A percentile compares a stretch with the other conserved stretches of the same genome.
Conservation (phyloP, 2,797 vertebrate species). For the Lepidocolaptes lacrymiger region DNA sequence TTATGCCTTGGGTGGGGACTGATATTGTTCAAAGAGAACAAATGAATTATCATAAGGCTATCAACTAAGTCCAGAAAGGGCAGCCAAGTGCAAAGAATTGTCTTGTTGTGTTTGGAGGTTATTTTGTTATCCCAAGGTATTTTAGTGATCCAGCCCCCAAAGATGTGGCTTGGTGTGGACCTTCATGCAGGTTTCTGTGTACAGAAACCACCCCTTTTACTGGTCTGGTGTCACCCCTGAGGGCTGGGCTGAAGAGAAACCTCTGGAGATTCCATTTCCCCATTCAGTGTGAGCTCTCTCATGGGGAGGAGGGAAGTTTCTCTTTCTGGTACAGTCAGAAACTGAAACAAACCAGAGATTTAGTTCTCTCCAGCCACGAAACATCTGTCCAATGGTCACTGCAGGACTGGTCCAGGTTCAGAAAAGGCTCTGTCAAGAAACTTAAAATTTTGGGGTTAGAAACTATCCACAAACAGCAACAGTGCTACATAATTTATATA, state of each 20-base stretch:
- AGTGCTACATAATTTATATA: background rate
- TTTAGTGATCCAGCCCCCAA: background rate
- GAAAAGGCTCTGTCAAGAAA: background rate
- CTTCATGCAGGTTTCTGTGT: background rate
- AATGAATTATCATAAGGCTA: background rate
- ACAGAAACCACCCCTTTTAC: background rate
- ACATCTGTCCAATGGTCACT: background rate
- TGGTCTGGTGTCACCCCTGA: background rate
- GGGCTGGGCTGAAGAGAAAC: background rate
- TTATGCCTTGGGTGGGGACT: background rate
- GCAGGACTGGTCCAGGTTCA: background rate
- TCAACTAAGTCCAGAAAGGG: background rate
- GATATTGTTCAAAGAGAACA: background rate
- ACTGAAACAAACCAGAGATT: background rate
- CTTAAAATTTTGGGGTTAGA: background rate
- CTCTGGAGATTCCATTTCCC: background rate
- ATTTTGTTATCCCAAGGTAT: background rate
- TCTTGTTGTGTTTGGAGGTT: background rate
- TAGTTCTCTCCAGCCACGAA: background rate
- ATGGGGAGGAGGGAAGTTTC: background rate
- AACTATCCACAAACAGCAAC: background rate
- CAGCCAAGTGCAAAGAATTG: conserved; percentile 10
- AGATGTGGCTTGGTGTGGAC: background rate
- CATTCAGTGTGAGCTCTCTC: background rate
- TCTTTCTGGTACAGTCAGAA: background rate